Evolutionary conservation across 2,888 invertebrate genomes (phyloP).

Genomic region (Clepsis dumicolana): DNA sequence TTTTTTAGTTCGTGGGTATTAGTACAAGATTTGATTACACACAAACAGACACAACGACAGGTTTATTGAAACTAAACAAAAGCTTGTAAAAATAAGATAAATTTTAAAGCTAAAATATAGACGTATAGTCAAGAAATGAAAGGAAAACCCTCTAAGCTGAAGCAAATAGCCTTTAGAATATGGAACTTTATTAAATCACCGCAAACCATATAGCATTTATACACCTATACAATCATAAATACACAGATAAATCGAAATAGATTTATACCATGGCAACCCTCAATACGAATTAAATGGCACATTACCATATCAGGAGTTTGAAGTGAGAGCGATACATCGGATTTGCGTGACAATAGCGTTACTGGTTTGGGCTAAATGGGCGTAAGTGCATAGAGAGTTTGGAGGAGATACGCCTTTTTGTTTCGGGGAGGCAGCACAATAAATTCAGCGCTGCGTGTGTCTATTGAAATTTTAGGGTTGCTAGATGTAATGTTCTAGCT

Average conservation of each 20-base stretch:
- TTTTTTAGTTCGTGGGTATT: too few species aligned
- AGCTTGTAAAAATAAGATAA: too few species aligned
- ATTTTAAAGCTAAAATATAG: too few species aligned
- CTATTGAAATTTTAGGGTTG: conserved; percentile 71
- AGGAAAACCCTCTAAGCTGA: too few species aligned
- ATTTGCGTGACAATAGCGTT: conserved; percentile 76
- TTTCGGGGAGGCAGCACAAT: conserved; percentile 59
- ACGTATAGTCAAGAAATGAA: too few species aligned
- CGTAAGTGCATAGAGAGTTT: conserved; percentile 8
- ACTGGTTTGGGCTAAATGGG: conserved; percentile 14
- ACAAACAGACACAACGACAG: too few species aligned
- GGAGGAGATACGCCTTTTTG: conserved; percentile 19
- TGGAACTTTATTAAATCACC: not conserved
- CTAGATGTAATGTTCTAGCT: not conserved
- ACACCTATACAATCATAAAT: not conserved
- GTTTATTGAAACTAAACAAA: too few species aligned
- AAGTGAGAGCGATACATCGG: conserved; percentile 82
- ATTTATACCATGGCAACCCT: conserved; percentile 62
- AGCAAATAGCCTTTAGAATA: too few species aligned
- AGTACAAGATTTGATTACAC: too few species aligned
- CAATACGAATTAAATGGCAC: conserved; percentile 80
- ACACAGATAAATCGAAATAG: conserved; percentile 29
- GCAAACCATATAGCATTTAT: not conserved
- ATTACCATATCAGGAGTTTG: conserved; percentile 81
- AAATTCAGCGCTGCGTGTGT: conserved; percentile 80